Conservation (phyloP, 1,140 invertebrate species). For the Schlechtendalia chinensis region DNA sequence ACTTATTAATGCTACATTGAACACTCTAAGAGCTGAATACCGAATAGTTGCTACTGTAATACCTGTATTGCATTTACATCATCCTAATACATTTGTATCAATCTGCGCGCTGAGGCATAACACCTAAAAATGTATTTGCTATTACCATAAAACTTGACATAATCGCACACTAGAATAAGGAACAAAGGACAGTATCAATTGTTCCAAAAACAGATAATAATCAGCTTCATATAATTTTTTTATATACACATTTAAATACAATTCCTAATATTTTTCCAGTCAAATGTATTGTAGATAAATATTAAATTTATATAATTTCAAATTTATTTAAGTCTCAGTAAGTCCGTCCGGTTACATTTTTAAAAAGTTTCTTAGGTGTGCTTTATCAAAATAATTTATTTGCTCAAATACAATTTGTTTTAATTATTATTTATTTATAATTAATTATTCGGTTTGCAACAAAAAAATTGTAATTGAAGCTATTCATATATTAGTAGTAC, state of each 20-base stretch:
- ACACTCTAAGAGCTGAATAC: slow-evolving; percentile 60
- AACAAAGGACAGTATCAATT: slow-evolving; percentile 10
- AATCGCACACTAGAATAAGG: slow-evolving; percentile 32
- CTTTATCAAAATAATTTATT: slow-evolving; percentile 46
- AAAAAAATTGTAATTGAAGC: background rate
- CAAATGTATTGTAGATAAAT: slow-evolving; percentile 8
- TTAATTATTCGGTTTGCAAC: slow-evolving; percentile 10
- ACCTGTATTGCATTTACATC: slow-evolving; percentile 70
- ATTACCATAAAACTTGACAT: background rate
- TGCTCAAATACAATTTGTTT: slow-evolving; percentile 46
- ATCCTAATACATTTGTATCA: slow-evolving; percentile 54
- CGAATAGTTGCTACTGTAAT: slow-evolving; percentile 70
- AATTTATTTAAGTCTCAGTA: slow-evolving; percentile 16
- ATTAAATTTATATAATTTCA: slow-evolving; percentile 19
- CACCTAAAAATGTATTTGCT: slow-evolving; percentile 15
- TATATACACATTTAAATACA: background rate
- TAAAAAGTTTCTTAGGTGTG: slow-evolving; percentile 23
- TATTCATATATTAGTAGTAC: slow-evolving; percentile 33
- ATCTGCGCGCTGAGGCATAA: slow-evolving; percentile 53
- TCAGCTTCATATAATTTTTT: slow-evolving; percentile 38
- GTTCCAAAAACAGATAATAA: slow-evolving; percentile 9
- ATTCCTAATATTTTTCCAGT: background rate
- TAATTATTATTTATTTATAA: slow-evolving; percentile 36
- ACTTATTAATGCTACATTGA: slow-evolving; percentile 63
- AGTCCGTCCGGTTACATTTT: slow-evolving; percentile 33